phyloP scores from a whole-genome alignment of 2,113 vertebrate genomes.

The Notiomystis cincta region DNA sequence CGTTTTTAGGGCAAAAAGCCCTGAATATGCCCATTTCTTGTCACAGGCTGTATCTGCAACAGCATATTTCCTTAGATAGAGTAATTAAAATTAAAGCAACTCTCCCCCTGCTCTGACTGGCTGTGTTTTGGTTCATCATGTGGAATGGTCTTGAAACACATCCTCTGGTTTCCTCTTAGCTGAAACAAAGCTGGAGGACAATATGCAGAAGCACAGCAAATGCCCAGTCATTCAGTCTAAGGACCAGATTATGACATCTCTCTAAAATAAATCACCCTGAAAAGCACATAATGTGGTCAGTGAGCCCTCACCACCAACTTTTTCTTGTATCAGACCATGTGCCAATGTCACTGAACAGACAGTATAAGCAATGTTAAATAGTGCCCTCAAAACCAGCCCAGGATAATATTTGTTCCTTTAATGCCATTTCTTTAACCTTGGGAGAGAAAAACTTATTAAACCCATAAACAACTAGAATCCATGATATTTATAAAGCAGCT shows the following conservation, averaged over 20 bases:
- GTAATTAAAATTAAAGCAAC: background rate
- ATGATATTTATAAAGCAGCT: background rate
- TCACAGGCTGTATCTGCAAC: background rate
- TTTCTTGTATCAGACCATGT: background rate
- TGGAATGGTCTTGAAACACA: background rate
- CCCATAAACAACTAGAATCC: background rate
- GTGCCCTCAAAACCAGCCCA: background rate
- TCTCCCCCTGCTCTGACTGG: background rate
- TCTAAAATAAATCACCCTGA: background rate
- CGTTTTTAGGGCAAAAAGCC: background rate
- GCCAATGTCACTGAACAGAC: accelerated
- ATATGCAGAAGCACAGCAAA: background rate
- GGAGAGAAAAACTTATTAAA: background rate
- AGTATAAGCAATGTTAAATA: background rate
- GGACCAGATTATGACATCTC: background rate
- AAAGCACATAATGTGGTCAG: background rate
- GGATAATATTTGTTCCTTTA: background rate
- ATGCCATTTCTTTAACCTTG: background rate
- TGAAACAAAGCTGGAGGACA: background rate
- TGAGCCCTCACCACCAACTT: background rate
- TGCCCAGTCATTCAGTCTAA: background rate
- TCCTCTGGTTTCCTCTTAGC: background rate
- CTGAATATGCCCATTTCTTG: background rate
- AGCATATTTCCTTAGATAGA: background rate
- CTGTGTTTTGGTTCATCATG: background rate